Conservation (phyloP, 2,888 invertebrate genomes). For the Hesperia comma region DNA sequence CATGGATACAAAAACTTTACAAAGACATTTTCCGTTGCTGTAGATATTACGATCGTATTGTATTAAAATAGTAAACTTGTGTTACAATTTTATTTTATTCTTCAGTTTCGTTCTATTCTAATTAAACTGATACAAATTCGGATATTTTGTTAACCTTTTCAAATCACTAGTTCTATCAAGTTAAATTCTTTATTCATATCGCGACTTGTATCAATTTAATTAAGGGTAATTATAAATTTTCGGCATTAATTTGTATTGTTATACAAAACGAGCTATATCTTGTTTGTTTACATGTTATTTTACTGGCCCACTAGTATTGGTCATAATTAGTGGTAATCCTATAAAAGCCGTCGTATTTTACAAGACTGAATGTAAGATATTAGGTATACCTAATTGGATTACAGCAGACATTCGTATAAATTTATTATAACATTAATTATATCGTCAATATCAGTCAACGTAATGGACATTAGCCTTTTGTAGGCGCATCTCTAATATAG, state of each 20-base stretch:
- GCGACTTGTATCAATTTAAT: neutral
- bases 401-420: slow-evolving; percentile 11
- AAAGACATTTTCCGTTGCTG: neutral
- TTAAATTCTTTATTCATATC: neutral
- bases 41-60: neutral
- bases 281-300: slow-evolving; percentile 11
- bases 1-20: slow-evolving; percentile 14
- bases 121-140: neutral
- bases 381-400: too few species aligned
- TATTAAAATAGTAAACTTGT: neutral
- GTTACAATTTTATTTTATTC: neutral
- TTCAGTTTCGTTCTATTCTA: neutral
- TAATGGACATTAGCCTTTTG: slow-evolving; percentile 23
- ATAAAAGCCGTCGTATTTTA: slow-evolving; percentile 24
- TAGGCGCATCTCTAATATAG: slow-evolving; percentile 13
- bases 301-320: slow-evolving; percentile 25
- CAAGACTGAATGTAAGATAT: slow-evolving; percentile 8
- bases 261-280: neutral
- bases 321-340: slow-evolving; percentile 25
- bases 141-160: neutral
- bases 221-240: neutral
- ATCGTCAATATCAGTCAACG: slow-evolving; percentile 29
- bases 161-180: neutral
- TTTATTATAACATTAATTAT: slow-evolving; percentile 19
- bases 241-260: neutral